These are phyloP conservation scores for Cartodere bifasciata DNA, from an alignment of 2,888 invertebrate species.

Conservation along the genomic window DNA sequence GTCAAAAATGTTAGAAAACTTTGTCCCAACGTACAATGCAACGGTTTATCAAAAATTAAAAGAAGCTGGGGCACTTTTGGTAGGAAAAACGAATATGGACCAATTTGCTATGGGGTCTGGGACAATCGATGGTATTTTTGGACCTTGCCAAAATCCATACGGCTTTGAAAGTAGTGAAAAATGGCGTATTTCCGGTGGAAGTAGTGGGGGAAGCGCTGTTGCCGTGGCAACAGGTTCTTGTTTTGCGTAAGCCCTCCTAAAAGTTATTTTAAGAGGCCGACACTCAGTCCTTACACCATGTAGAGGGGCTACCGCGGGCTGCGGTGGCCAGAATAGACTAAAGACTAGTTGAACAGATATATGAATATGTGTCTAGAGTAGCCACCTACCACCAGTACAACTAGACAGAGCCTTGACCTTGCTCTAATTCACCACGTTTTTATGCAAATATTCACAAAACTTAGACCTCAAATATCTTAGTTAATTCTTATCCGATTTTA, in stretches of 20 bases:
- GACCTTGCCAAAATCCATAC: conserved; percentile 87
- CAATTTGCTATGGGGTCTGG: conserved; percentile 98
- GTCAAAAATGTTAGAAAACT: conserved; percentile 77
- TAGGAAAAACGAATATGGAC: conserved; percentile 97
- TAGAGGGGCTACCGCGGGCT: too few relatives aligned
- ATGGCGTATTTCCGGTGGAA: conserved; percentile 78
- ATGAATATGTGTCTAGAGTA: too few relatives aligned
- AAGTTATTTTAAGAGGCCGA: too few relatives aligned
- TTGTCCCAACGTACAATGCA: conserved; percentile 79
- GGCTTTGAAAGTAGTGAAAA: conserved; percentile 35
- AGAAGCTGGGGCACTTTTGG: conserved; percentile 62
- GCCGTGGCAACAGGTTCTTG: conserved; percentile 80
- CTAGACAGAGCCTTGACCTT: too few relatives aligned
- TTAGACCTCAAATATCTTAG: too few relatives aligned
- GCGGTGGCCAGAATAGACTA: too few relatives aligned
- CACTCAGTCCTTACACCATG: too few relatives aligned
- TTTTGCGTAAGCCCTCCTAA: conserved; percentile 66
- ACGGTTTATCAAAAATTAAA: conserved; percentile 72
- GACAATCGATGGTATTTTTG: conserved; percentile 75
- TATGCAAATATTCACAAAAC: too few relatives aligned
- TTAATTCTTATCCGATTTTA: too few relatives aligned
- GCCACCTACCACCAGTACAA: too few relatives aligned
- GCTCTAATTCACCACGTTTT: too few relatives aligned
- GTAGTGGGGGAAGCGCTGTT: conserved; percentile 94
- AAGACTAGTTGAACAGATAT: too few relatives aligned